Evolutionary conservation across 2,797 vertebrate genomes (phyloP).

Genomic region (Cygnus olor): DNA sequence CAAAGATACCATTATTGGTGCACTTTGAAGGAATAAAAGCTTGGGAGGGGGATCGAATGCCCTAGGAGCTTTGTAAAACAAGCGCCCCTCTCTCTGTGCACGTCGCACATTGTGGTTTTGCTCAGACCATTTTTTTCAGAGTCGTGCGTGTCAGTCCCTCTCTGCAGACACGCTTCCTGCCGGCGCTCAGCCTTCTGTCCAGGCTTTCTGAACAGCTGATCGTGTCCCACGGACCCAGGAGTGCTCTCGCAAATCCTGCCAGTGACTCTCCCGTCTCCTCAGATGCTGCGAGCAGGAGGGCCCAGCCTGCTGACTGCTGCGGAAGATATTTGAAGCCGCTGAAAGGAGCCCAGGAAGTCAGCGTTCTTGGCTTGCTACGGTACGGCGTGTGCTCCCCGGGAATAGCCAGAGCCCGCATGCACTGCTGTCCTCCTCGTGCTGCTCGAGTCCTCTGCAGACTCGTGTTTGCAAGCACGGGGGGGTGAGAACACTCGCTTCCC

Average conservation of each 20-base stretch:
- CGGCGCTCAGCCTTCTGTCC: neutral
- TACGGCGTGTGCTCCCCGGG: neutral
- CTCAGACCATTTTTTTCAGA: neutral
- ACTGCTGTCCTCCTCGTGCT: accelerated
- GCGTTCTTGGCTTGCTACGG: neutral
- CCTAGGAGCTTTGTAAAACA: neutral
- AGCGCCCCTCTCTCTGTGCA: accelerated
- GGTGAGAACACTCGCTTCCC: neutral
- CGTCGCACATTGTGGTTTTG: neutral
- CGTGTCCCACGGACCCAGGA: accelerated
- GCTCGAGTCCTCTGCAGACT: accelerated
- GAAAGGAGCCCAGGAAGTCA: neutral
- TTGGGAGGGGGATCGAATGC: accelerated
- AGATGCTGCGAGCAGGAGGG: neutral
- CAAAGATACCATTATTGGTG: neutral
- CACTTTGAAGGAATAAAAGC: neutral
- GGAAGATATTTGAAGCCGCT: neutral
- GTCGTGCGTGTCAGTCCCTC: neutral
- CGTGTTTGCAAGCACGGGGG: neutral
- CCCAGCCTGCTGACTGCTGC: neutral
- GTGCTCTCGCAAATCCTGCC: neutral
- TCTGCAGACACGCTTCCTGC: neutral
- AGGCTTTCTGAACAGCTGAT: neutral
- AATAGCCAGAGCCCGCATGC: neutral
- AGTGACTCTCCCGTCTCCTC: neutral